Evolutionary conservation across 1,140 invertebrate species (phyloP), one percentile per base, ranked within the genome.

Genomic region (Drosophila melanogaster): DNA sequence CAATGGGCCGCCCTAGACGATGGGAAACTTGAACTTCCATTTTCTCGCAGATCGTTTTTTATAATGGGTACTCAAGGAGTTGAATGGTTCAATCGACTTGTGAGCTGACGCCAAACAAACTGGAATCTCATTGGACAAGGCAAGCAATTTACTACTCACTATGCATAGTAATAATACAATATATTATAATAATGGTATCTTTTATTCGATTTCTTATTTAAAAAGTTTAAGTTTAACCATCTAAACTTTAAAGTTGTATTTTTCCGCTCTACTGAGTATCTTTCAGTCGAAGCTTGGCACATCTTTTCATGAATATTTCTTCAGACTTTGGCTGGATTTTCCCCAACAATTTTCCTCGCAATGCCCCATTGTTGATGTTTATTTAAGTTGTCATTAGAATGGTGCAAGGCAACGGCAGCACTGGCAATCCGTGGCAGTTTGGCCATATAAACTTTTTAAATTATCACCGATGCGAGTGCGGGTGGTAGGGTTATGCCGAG

Each of bases 301-400:
- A 44, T 8, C 19, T 10, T 17, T 59, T 49, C 37, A 37, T 22
- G 11, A 2, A n/a, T 40, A 51, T 70, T 70, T 56, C 50, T 19
- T 24, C n/a, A 35, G 50, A 55, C 43, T 67, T 69, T 65, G 15
- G 46, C 26, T 44, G 19, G 37, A 24, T 67, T 70, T 70, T 47
- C 67, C 14, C 26, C 67, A 49, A 35, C 65, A 49, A 57, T 70
- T 74, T 72, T 38, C 57, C 72, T 10, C 10, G 19, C 72, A 76
- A 80, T 65, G 41, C 66, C 41, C 50, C 64, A 57, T 70, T 67
- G 80, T 83, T 60, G 66, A 83, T 87, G 83, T 87, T 87, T 87
- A 87, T 89, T 87, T 89, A 87, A 87, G 83, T 87, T 87, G 83
- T 87, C 83, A 89, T 87, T 87, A 83, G 83, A 87, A 89, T 87